Conservation (phyloP, 2,888 invertebrate species). For the Hydriomena furcata region DNA sequence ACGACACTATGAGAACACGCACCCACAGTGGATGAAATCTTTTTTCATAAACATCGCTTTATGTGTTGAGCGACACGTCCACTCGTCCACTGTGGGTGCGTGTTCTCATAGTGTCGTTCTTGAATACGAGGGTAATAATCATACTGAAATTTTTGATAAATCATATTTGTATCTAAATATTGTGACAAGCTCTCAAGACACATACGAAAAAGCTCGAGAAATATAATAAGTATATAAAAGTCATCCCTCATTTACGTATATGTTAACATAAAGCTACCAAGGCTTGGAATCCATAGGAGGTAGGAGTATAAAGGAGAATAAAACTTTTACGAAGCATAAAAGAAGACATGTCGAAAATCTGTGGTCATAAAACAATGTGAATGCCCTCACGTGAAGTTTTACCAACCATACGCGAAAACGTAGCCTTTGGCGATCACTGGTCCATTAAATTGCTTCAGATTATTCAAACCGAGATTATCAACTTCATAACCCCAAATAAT, state of each 20-base stretch:
- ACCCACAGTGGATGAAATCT: too few species aligned
- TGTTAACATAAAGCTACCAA: slow-evolving; percentile 44
- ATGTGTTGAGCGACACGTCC: too few species aligned
- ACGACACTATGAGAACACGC: too few species aligned
- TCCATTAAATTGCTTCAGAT: slow-evolving; percentile 28
- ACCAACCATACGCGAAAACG: slow-evolving; percentile 16
- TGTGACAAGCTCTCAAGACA: not conserved
- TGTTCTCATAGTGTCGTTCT: too few species aligned
- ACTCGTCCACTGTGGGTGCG: too few species aligned
- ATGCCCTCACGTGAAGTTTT: slow-evolving; percentile 39
- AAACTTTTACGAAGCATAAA: slow-evolving; percentile 71
- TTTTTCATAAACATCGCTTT: too few species aligned
- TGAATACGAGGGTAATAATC: too few species aligned
- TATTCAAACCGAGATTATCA: slow-evolving; percentile 35
- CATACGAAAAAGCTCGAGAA: not conserved
- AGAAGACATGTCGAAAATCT: slow-evolving; percentile 68
- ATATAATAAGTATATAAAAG: slow-evolving; percentile 1
- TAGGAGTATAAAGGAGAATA: slow-evolving; percentile 54
- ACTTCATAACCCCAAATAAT: slow-evolving; percentile 38
- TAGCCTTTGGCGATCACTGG: slow-evolving; percentile 25
- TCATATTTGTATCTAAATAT: too few species aligned
- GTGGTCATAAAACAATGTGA: slow-evolving; percentile 58
- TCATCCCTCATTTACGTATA: slow-evolving; percentile 19
- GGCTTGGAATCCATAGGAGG: slow-evolving; percentile 44
- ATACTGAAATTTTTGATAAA: too few species aligned